Evolutionary conservation across 2,797 vertebrate genomes (phyloP).

Genomic region (Lagodon rhomboides): DNA sequence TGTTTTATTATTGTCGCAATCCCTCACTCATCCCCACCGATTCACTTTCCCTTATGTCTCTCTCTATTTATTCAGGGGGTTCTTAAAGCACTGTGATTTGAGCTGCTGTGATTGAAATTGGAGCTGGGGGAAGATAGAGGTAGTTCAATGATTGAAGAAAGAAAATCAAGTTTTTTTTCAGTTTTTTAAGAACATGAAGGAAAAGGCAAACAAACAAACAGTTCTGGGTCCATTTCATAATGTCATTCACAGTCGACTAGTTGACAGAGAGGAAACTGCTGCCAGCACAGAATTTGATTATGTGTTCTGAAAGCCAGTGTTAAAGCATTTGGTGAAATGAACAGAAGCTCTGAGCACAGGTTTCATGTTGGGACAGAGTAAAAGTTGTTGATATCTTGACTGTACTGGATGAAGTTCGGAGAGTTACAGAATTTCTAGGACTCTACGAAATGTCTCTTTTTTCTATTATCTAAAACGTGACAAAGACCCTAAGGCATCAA

Average conservation of each 20-base stretch:
- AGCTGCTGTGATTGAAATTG: constrained; percentile 42
- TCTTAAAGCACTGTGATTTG: constrained; percentile 25
- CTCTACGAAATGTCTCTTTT: too few species aligned
- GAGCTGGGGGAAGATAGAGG: constrained; percentile 6
- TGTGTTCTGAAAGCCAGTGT: background rate
- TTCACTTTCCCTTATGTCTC: constrained; percentile 23
- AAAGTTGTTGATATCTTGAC: background rate
- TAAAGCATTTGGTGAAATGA: background rate
- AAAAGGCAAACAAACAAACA: background rate
- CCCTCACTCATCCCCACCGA: constrained; percentile 33
- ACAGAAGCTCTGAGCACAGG: background rate
- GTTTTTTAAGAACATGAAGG: background rate
- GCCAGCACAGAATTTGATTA: background rate
- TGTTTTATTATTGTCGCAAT: constrained; percentile 48
- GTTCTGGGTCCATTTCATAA: constrained; percentile 7
- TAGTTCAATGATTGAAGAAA: constrained; percentile 13
- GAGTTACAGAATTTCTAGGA: too few species aligned
- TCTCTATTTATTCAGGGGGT: constrained; percentile 10
- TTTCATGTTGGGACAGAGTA: background rate
- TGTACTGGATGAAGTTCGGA: background rate
- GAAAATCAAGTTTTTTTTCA: background rate
- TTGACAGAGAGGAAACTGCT: background rate
- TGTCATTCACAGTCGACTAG: background rate
- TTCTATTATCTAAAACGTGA: too few species aligned
- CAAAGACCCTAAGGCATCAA: too few species aligned